Conservation (phyloP, 2,113 vertebrate genomes). For the Sus scrofa region T2T-Sscrofa CM000826.6:97425501-97426000, state of each 20-base stretch:
- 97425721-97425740: background rate
- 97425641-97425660: conserved; percentile 21
- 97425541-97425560: conserved; percentile 50
- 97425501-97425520: conserved; percentile 46
- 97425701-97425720: no score
- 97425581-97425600: background rate
- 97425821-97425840: conserved; percentile 20
- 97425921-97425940: conserved; percentile 22
- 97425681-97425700: background rate
- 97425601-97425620: background rate
- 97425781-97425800: conserved; percentile 1
- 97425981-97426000: conserved; percentile 17
- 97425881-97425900: background rate
- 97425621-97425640: background rate
- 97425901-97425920: background rate
- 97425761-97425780: conserved; percentile 54
- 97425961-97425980: background rate
- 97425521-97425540: conserved; percentile 21
- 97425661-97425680: background rate
- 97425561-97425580: conserved; percentile 30
- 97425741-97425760: background rate
- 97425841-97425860: conserved; percentile 8
- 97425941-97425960: background rate
- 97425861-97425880: conserved; percentile 16
- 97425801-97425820: background rate